A percentile compares a stretch with the other conserved stretches of the same genome.
phyloP scores from a whole-genome alignment of 2,888 invertebrate genomes.

The Holacanthella duospinosa region DNA sequence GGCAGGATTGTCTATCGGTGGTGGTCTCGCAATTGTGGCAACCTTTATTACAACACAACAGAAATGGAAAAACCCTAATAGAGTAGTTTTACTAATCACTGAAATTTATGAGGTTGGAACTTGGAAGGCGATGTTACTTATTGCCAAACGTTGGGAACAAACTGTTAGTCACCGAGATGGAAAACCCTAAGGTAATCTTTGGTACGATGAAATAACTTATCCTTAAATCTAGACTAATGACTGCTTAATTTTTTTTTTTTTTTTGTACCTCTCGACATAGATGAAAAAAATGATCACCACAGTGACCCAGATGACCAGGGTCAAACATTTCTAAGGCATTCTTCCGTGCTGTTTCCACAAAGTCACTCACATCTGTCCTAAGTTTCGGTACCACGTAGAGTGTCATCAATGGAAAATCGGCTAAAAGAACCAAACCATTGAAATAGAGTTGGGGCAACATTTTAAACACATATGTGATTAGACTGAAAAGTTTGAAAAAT shows the following conservation, averaged over 20 bases:
- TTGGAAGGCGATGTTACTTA: neutral
- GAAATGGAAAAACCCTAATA: neutral
- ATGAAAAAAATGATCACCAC: constrained; percentile 76
- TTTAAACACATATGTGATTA: neutral
- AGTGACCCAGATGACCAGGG: constrained; percentile 66
- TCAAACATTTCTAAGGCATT: constrained; percentile 77
- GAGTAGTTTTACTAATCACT: neutral
- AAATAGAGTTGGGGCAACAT: neutral
- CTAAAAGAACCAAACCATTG: constrained; percentile 47
- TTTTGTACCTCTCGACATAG: constrained; percentile 59
- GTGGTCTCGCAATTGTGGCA: constrained; percentile 79
- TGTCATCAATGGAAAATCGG: constrained; percentile 82
- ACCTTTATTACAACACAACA: constrained; percentile 44
- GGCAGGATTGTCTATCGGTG: constrained; percentile 67
- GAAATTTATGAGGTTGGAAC: neutral
- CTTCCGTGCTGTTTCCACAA: constrained; percentile 73
- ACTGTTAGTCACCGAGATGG: too few relatives aligned
- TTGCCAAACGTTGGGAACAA: neutral
- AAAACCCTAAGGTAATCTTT: too few relatives aligned
- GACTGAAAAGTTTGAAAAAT: neutral
- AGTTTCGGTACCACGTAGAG: constrained; percentile 81
- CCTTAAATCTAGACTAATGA: too few relatives aligned
- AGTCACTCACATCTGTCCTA: constrained; percentile 71
- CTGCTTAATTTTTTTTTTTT: constrained; percentile 1
- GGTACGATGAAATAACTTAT: too few relatives aligned